Percentiles rank a stretch among this genome's conserved stretches.
These are phyloP conservation scores for Tipula lateralis DNA, from an alignment of 2,888 invertebrate species.

Conservation along the genomic window DNA sequence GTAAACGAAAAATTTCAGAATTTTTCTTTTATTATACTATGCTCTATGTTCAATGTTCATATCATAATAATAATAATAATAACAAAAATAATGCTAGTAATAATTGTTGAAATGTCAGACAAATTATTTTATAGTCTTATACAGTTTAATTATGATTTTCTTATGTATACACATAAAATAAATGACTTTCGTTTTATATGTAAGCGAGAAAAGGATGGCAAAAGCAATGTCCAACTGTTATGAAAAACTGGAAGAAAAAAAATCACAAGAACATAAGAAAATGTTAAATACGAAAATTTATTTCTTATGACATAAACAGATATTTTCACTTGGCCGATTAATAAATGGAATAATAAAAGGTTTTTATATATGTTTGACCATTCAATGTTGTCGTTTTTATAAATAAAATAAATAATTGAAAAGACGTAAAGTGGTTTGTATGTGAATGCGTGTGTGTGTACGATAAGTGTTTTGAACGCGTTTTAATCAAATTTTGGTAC, in stretches of 20 bases:
- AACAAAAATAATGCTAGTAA: not conserved
- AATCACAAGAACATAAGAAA: not conserved
- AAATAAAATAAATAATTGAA: not conserved
- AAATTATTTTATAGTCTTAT: constrained; percentile 3
- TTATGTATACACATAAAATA: not conserved
- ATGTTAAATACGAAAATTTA: not conserved
- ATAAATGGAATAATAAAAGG: not conserved
- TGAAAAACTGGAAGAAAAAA: not conserved
- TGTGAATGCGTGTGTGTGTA: not conserved
- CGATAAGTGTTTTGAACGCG: no score
- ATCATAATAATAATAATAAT: not conserved
- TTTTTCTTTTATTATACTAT: not conserved
- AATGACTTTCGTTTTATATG: not conserved
- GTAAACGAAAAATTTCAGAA: not conserved
- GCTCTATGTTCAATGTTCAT: not conserved
- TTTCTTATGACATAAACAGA: constrained; percentile 6
- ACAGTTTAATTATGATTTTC: constrained; percentile 6
- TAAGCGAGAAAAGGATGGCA: not conserved
- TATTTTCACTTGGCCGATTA: constrained; percentile 1
- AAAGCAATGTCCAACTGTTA: not conserved
- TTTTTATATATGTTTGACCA: not conserved
- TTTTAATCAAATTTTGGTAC: no score
- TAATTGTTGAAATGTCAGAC: constrained; percentile 11
- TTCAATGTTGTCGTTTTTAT: not conserved
- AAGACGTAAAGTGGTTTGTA: not conserved